Evolutionary conservation across 1,140 invertebrate genomes (phyloP).

Genomic region (Panulirus ornatus): DNA sequence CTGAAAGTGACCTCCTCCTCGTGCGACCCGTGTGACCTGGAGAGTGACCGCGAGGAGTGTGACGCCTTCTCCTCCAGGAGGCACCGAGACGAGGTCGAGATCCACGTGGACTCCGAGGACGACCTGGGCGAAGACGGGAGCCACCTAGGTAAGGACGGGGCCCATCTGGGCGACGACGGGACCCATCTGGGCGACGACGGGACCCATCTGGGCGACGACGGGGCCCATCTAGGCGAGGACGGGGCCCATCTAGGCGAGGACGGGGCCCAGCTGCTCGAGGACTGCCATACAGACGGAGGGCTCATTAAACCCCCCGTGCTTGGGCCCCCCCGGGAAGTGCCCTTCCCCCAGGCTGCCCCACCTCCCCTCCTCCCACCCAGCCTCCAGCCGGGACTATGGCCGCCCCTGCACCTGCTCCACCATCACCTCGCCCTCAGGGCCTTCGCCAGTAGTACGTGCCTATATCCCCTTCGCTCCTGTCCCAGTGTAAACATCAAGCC

Average conservation of each 20-base stretch:
- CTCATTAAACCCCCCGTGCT: slow-evolving; percentile 37
- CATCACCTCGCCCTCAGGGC: slow-evolving; percentile 74
- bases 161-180: slow-evolving; percentile 35
- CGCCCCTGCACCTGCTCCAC: slow-evolving; percentile 72
- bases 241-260: slow-evolving; percentile 13
- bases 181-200: slow-evolving; percentile 16
- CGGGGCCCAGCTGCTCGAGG: slow-evolving; percentile 38
- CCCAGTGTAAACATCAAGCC: too few species aligned
- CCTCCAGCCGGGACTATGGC: slow-evolving; percentile 71
- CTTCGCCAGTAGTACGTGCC: slow-evolving; percentile 68
- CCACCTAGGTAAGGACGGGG: slow-evolving; percentile 9
- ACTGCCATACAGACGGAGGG: slow-evolving; percentile 14
- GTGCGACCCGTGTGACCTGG: slow-evolving; percentile 11
- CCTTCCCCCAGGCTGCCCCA: slow-evolving; percentile 44
- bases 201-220: slow-evolving; percentile 32
- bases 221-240: slow-evolving; percentile 18
- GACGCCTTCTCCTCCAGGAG: background rate
- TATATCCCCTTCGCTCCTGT: background rate
- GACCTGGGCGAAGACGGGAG: slow-evolving; percentile 53
- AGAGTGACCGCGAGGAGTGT: slow-evolving; percentile 34
- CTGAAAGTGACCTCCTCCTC: slow-evolving; percentile 2
- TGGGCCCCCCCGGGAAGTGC: slow-evolving; percentile 58
- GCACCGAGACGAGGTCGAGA: slow-evolving; percentile 49
- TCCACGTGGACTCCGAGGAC: slow-evolving; percentile 67
- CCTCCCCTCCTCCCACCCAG: slow-evolving; percentile 46